Evolutionary conservation across 1,140 invertebrate genomes (phyloP).

Genomic region (Elymnias hypermnestra): DNA sequence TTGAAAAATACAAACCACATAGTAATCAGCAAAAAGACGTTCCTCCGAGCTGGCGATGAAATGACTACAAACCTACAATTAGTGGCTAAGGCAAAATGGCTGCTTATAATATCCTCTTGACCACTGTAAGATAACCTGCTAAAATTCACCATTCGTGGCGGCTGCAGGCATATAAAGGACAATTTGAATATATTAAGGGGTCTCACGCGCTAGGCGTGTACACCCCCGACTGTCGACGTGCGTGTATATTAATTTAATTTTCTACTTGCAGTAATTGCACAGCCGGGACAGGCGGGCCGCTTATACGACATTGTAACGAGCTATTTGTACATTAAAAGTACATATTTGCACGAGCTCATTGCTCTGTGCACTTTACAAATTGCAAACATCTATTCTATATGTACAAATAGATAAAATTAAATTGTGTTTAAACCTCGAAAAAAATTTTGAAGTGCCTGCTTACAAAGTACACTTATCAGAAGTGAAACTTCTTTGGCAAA

Average conservation of each 20-base stretch:
- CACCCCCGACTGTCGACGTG: constrained; percentile 46
- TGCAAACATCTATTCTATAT: not conserved
- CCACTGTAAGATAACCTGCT: constrained; percentile 24
- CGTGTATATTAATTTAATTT: constrained; percentile 74
- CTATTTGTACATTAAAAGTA: constrained; percentile 47
- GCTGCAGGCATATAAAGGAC: constrained; percentile 2
- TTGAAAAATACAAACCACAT: constrained; percentile 70
- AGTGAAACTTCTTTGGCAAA: no score
- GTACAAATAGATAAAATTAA: not conserved
- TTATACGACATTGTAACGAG: constrained; percentile 47
- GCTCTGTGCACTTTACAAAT: not conserved
- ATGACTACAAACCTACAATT: constrained; percentile 63
- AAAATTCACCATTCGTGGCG: not conserved
- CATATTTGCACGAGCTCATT: constrained; percentile 26
- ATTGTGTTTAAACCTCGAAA: no score
- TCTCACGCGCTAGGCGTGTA: constrained; percentile 27
- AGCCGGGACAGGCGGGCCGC: constrained; percentile 40
- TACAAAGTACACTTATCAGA: no score
- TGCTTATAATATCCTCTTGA: constrained; percentile 28
- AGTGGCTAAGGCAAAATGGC: constrained; percentile 65
- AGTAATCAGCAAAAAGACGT: constrained; percentile 58
- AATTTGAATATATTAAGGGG: constrained; percentile 17
- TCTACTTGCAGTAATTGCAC: constrained; percentile 69
- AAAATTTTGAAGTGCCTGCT: no score
- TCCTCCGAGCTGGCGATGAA: constrained; percentile 47